Evolutionary conservation across 1,140 invertebrate species (phyloP), one percentile per base, ranked within the genome.

Genomic region (Trichogramma pretiosum): DNA sequence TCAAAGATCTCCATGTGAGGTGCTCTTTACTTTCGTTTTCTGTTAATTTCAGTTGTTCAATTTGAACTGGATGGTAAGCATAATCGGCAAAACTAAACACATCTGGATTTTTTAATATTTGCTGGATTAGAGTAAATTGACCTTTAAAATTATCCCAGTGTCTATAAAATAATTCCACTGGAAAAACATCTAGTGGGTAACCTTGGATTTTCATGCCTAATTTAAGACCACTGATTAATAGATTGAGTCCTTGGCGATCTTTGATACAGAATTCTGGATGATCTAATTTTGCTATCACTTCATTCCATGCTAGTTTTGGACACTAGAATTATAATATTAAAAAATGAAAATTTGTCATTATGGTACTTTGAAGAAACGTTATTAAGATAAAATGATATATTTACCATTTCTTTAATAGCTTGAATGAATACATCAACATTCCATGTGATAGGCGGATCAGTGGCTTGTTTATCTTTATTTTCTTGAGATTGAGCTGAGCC

Each of bases 21-120:
- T 94, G 81, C 65, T 95, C 92, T 62, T 94, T 92, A 58, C 91
- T 92, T 42, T 97, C 92, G 17, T 78, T 76, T 75, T 97, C 93
- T 13, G 86, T 82, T 14, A 89, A 85, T 73, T 98, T 98, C 9
- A 98, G 66, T 48, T 90, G 80, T 56, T 96, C 91, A 45, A 92
- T 83, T 1, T 83, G 74, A 3, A 94, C 89, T 7, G 86, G 78
- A 56, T 85, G 84, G 65, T 85, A 91, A 0, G 85, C 82, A 71
- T 90, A 87, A 68, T 98, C 93, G 39, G 87, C 84, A 65, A 98
- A 91, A 62, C 87, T 93, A 67, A 98, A 95, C 24, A 98, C 80
- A 68, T 98, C 94, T 1, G 89, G 81, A 73, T 91, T 84, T 62
- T 90, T 89, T 1, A 98, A 65, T 50, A 93, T 86, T 51, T 89